Base-by-base conservation (phyloP, 2,888 invertebrate genomes). In the Cistogaster globosa region DNA sequence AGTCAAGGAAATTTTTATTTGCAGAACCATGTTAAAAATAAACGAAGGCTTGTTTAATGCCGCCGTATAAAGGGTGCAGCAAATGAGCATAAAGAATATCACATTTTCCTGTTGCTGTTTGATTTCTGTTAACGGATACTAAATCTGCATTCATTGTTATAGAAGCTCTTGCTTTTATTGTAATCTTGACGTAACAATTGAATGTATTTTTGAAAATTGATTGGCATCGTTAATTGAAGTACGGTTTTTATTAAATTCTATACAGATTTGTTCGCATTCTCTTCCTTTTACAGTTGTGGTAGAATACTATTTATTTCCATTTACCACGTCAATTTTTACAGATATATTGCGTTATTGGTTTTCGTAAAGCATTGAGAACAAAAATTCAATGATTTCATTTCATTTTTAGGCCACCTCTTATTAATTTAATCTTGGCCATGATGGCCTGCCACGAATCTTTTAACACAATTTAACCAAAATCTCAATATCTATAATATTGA, bases 211-310 rank as follows among this genome's bases (percentile, higher is more conserved):
- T 20, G 58, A 14, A 32, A 65, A 84, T 77, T 89, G 89, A 89
- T 90, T 90, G 90, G 89, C 90, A 89, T 88, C 88, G 90, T 89
- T 89, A 90, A 90, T 90, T 90, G 88, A 88, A 90, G 89, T 88
- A 88, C 88, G 90, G 11, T 51, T 90, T 90, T 80, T 72, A 90
- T 90, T 89, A 89, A 90, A 79, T 65, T 72, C 57, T 72, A 22
- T 68, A 22, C 18, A 22, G 26, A 14, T 48, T 7, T 71, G 22
- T 38, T n/a, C 4, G 8, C 1, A 7, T 32, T 5, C 8, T 7
- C 8, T 32, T 8, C 32, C 32, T 7, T 7, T 32, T 7, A 32
- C 32, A 5, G 32, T 32, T 8, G 26, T 26, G 1, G 1, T 26
- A 26, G 26, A 26, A 26, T 48, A 38, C 32, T 55, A 42, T 22